Percentiles rank a stretch among this genome's conserved stretches.
Evolutionary conservation across 2,888 invertebrate species (phyloP).

Genomic region (Trachelus troglodyta): DNA sequence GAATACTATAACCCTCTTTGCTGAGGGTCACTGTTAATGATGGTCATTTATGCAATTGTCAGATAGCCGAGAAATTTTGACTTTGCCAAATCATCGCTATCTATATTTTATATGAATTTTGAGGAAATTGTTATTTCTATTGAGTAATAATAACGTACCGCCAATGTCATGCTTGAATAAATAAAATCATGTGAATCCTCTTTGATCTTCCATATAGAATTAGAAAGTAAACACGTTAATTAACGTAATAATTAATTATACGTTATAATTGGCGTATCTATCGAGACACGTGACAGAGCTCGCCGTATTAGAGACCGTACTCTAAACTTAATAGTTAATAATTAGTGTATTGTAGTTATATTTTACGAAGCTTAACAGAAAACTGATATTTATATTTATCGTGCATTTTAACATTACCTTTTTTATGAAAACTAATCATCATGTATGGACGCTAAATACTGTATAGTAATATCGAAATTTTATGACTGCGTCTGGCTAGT

Average conservation of each 20-base stretch:
- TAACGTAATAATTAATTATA: neutral
- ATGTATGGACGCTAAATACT: neutral
- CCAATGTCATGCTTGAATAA: neutral
- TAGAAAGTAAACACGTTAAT: neutral
- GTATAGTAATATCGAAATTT: conserved; percentile 11
- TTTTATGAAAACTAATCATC: neutral
- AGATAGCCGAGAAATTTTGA: neutral
- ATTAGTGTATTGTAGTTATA: neutral
- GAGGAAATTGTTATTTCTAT: neutral
- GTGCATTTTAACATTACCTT: neutral
- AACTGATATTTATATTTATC: neutral
- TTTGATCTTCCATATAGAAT: neutral
- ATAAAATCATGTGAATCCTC: too few species aligned
- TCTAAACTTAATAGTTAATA: neutral
- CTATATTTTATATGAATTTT: neutral
- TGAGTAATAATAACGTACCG: neutral
- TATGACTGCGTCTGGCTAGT: conserved; percentile 28
- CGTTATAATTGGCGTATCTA: neutral
- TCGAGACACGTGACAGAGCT: neutral
- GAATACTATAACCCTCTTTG: neutral
- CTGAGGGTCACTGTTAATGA: neutral
- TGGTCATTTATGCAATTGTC: neutral
- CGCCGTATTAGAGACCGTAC: neutral
- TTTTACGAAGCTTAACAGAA: neutral
- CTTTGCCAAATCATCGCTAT: neutral